These are phyloP conservation scores for Teleopsis dalmanni DNA, from an alignment of 1,140 invertebrate genomes.

Conservation along the genomic window DNA sequence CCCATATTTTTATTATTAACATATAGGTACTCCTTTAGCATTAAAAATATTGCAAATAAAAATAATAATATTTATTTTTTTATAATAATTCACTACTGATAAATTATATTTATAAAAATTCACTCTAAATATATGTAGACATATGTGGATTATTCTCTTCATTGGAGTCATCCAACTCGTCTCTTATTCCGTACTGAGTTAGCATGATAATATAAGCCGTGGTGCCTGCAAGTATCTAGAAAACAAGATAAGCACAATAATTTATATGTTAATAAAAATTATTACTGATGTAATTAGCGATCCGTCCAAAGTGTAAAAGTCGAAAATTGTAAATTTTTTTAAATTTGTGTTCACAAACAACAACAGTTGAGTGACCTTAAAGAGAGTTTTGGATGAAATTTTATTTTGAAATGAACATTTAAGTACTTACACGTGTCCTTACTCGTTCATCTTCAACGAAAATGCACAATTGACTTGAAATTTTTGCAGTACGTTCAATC, in stretches of 20 bases:
- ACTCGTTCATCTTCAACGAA: constrained; percentile 9
- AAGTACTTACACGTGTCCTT: constrained; percentile 10
- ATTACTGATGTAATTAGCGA: constrained; percentile 7
- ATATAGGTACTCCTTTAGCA: no score
- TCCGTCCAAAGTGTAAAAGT: constrained; percentile 15
- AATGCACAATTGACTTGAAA: constrained; percentile 14
- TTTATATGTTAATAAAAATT: not conserved
- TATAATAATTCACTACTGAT: no score
- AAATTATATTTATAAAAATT: no score
- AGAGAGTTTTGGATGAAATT: not conserved
- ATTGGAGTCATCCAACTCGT: no score
- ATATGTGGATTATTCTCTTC: no score
- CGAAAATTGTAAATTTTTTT: constrained; percentile 10
- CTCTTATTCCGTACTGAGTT: constrained; percentile 17
- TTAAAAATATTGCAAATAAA: no score
- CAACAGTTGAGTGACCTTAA: not conserved
- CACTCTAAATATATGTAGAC: no score
- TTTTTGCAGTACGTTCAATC: constrained; percentile 6
- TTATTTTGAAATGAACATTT: not conserved
- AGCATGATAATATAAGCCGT: constrained; percentile 23
- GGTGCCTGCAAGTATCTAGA: constrained; percentile 15
- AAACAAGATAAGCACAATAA: not conserved
- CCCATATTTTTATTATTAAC: no score
- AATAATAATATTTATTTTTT: no score
- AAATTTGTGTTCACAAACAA: not conserved